phyloP scores from a whole-genome alignment of 2,113 vertebrate genomes.

The Tautogolabrus adspersus region DNA sequence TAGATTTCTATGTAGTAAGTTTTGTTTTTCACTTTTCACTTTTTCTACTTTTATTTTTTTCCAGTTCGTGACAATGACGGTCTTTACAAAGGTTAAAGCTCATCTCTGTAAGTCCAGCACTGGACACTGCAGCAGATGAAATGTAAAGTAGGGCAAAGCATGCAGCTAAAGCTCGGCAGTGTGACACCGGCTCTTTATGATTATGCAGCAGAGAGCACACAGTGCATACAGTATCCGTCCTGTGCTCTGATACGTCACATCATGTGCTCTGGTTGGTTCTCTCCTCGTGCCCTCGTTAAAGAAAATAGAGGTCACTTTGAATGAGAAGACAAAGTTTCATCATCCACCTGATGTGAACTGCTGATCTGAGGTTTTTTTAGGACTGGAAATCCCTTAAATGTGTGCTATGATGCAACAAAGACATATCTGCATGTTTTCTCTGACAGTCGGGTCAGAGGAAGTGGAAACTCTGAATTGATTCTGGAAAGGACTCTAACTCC shows the following conservation, averaged over 20 bases:
- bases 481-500: no score
- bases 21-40: no score
- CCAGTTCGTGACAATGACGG: no score
- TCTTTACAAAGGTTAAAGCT: not conserved
- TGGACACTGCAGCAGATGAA: constrained; percentile 21
- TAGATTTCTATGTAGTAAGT: no score
- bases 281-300: constrained; percentile 60
- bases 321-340: constrained; percentile 35
- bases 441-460: no score
- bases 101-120: not conserved
- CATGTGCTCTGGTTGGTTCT: constrained; percentile 33
- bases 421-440: not conserved
- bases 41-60: no score
- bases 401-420: not conserved
- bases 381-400: not conserved
- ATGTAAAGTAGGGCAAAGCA: constrained; percentile 44
- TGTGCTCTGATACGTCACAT: constrained; percentile 49
- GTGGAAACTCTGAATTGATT: no score
- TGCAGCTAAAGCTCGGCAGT: constrained; percentile 20
- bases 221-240: constrained; percentile 28
- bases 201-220: constrained; percentile 44
- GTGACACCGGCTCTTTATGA: constrained; percentile 40
- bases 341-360: not conserved
- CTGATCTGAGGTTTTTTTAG: not conserved
- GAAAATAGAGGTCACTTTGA: constrained; percentile 42